Evolutionary conservation across 1,140 invertebrate species (phyloP).

Genomic region (Psix sp.): DNA sequence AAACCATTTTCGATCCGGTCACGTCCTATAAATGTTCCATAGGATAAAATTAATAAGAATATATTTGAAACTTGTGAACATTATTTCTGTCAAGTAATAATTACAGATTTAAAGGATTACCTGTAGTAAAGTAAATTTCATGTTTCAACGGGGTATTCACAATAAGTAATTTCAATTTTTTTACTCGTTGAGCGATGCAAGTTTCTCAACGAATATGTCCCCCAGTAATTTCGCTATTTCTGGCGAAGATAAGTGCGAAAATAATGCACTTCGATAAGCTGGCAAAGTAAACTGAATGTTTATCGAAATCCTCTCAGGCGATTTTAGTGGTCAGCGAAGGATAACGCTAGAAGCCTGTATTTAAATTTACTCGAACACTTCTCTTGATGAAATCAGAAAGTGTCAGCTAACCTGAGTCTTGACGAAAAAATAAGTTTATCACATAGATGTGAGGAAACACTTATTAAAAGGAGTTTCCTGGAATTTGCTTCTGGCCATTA

Average conservation of each 20-base stretch:
- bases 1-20: too few species aligned
- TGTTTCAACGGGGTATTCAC: too few species aligned
- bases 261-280: background rate
- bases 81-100: too few species aligned
- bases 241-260: background rate
- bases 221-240: too few species aligned
- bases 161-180: too few species aligned
- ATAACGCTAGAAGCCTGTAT: slow-evolving; percentile 19
- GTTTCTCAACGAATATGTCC: too few species aligned
- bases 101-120: too few species aligned
- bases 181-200: too few species aligned
- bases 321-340: slow-evolving; percentile 20
- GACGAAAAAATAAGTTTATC: slow-evolving; percentile 16
- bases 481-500: slow-evolving; percentile 21
- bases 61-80: too few species aligned
- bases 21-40: too few species aligned
- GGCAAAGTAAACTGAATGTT: slow-evolving; percentile 39
- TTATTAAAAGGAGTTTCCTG: slow-evolving; percentile 39
- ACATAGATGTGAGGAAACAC: slow-evolving; percentile 31
- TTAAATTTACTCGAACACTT: background rate
- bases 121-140: too few species aligned
- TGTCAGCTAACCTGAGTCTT: slow-evolving; percentile 11
- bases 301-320: slow-evolving; percentile 4
- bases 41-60: too few species aligned
- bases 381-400: slow-evolving; percentile 44